phyloP scores from a whole-genome alignment of 64 coral and sea anemone species.

The Anthopleura sola region DNA sequence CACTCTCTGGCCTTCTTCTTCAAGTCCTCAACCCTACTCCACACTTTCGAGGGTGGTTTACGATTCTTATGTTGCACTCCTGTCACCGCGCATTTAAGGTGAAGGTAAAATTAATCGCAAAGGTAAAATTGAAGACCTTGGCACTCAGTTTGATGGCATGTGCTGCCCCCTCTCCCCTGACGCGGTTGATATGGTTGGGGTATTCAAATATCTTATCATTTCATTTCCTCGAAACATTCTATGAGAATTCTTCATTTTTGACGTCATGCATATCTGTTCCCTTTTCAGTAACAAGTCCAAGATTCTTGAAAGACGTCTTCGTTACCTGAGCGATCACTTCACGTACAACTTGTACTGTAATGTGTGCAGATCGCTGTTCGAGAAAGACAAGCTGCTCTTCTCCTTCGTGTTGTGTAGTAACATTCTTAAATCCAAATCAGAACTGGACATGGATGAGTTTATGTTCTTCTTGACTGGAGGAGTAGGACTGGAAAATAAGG shows the following conservation, averaged over 20 bases:
- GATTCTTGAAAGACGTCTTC: conserved; percentile 90
- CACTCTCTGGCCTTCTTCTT: too few species aligned
- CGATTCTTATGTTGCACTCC: too few species aligned
- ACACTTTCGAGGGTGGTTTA: too few species aligned
- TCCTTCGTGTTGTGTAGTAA: conserved; percentile 94
- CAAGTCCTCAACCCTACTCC: too few species aligned
- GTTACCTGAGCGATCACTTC: conserved; percentile 97
- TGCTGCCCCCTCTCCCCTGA: too few species aligned
- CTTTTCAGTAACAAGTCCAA: conserved; percentile 96
- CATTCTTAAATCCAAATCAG: conserved; percentile 95
- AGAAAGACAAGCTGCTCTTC: conserved; percentile 98
- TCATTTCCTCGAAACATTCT: too few species aligned
- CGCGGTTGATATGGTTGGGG: too few species aligned
- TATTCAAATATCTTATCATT: too few species aligned
- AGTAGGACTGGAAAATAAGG: conserved; percentile 97
- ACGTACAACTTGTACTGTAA: conserved; percentile 99
- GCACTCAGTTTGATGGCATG: too few species aligned
- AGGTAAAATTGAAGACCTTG: too few species aligned
- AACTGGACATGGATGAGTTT: conserved; percentile 94
- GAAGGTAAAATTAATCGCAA: too few species aligned
- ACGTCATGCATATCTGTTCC: not conserved
- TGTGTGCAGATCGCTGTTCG: conserved; percentile 95
- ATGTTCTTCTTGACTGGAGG: conserved; percentile 99
- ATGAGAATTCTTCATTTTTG: not conserved
- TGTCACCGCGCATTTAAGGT: too few species aligned